Evolutionary conservation across 1,140 invertebrate species (phyloP), one percentile per base, ranked within the genome.

Genomic region (Steinernema feltiae): DNA sequence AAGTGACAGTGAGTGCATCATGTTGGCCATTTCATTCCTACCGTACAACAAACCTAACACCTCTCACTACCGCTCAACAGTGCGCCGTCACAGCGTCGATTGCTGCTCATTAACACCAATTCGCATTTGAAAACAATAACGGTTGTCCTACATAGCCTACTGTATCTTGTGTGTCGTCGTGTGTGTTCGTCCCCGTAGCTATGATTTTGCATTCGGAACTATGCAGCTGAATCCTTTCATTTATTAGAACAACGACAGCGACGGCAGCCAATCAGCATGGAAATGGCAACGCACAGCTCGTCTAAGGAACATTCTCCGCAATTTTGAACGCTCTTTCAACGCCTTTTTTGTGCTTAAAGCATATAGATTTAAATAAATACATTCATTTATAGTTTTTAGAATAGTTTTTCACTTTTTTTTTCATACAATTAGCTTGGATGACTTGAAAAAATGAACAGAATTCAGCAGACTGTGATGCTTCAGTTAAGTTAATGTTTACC

Each of bases 181-280:
- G 15, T n/a, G 24, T 63, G 15, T 63, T 27, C n/a, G n/a, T n/a
- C n/a, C n/a, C n/a, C n/a, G n/a, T n/a, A n/a, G n/a, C n/a, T n/a
- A n/a, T n/a, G n/a, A n/a, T n/a, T n/a, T n/a, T n/a, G n/a, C n/a
- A n/a, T n/a, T n/a, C n/a, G n/a, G n/a, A n/a, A n/a, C n/a, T n/a
- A n/a, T n/a, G n/a, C n/a, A n/a, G n/a, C n/a, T n/a, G n/a, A n/a
- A n/a, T n/a, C n/a, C n/a, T n/a, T n/a, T 27, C 24, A 3, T 63
- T 63, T 63, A 27, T 27, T 63, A 63, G 53, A 63, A 63, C 53
- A 27, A 63, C 53, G 53, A 63, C 53, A n/a, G 53, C 53, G 15
- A 15, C 53, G 12, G 53, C 53, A 3, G 53, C 53, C 15, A 27
- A 63, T 7, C 15, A 63, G 2, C 53, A 63, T n/a, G 53, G 53